phyloP scores from a whole-genome alignment of 92 coral and sea anemone genomes.

The Palythoa grandiflora region DNA sequence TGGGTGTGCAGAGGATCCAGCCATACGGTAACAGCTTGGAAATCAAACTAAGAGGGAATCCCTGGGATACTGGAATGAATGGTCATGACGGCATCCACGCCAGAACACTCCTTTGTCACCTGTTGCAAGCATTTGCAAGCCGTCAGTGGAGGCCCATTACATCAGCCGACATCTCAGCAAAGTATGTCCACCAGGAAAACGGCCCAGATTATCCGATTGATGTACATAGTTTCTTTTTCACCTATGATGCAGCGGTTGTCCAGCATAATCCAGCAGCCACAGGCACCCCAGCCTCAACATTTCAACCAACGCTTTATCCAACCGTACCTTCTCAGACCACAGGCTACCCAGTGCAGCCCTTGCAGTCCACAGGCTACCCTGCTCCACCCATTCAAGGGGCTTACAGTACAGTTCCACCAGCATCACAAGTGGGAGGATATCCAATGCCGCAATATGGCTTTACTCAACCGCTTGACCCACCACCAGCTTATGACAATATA shows the following conservation, averaged over 20 bases:
- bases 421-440: neutral
- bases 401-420: neutral
- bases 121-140: conserved; percentile 56
- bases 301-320: conserved; percentile 3
- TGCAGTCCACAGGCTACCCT: conserved; percentile 18
- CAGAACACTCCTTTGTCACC: conserved; percentile 54
- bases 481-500: conserved; percentile 32
- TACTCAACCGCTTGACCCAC: conserved; percentile 6
- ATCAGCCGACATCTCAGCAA: conserved; percentile 81
- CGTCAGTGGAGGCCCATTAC: conserved; percentile 48
- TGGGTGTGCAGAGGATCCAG: no score
- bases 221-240: conserved; percentile 75
- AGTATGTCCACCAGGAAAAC: conserved; percentile 63
- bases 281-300: conserved; percentile 18
- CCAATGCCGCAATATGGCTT: conserved; percentile 34
- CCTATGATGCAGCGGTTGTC: conserved; percentile 16
- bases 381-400: conserved; percentile 14
- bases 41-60: no score
- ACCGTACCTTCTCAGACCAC: neutral
- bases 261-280: neutral
- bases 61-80: conserved; percentile 5
- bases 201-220: conserved; percentile 69
- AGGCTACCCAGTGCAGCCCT: neutral
- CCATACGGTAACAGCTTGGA: no score
- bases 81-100: conserved; percentile 69